These are phyloP conservation scores for Leucosticte australis DNA, from an alignment of 2,113 vertebrate genomes.

Conservation along the genomic window DNA sequence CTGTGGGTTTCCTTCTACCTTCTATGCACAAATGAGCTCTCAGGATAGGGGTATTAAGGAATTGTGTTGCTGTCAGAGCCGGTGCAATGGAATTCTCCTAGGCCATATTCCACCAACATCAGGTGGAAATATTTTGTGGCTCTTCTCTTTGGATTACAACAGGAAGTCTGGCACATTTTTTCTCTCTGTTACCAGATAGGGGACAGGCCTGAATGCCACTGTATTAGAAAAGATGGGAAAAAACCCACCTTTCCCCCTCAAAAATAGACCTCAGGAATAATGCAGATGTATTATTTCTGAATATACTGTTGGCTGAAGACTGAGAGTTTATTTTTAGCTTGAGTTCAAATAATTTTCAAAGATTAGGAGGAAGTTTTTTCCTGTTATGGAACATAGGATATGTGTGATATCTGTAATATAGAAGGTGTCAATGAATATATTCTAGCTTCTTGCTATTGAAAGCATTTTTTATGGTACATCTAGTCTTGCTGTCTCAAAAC, in stretches of 20 bases:
- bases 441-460: neutral
- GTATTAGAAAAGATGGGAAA: neutral
- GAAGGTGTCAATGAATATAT: neutral
- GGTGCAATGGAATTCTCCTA: neutral
- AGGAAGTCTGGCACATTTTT: neutral
- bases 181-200: neutral
- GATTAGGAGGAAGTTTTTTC: neutral
- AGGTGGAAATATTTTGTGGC: neutral
- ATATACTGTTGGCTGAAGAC: neutral
- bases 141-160: neutral
- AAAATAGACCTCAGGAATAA: neutral
- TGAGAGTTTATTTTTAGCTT: neutral
- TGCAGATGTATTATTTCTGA: neutral
- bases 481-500: neutral
- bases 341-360: neutral
- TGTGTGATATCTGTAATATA: neutral
- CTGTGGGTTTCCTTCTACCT: neutral
- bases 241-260: rapidly evolving
- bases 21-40: neutral
- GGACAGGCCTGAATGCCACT: neutral
- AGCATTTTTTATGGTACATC: neutral
- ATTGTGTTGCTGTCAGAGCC: neutral
- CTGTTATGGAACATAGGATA: neutral
- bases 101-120: neutral
- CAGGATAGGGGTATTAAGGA: neutral